phyloP scores from a whole-genome alignment of 2,113 vertebrate species.

The Aleadryas rufinucha region DNA sequence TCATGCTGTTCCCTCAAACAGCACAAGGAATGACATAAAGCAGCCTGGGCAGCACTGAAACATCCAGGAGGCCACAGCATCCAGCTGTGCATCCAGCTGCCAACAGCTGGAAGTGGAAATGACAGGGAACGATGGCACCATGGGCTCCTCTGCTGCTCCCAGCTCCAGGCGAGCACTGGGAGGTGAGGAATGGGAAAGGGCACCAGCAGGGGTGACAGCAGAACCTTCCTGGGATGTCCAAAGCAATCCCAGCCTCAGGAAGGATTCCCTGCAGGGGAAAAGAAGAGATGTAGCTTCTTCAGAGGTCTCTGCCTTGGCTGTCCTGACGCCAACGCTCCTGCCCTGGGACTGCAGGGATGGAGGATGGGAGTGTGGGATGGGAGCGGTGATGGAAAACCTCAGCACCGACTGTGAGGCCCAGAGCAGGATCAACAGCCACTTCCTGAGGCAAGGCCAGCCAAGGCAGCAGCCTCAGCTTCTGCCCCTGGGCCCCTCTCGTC shows the following conservation, averaged over 20 bases:
- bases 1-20: background rate
- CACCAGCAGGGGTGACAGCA: background rate
- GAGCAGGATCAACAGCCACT: background rate
- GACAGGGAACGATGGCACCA: background rate
- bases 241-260: background rate
- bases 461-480: background rate
- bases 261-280: background rate
- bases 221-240: background rate
- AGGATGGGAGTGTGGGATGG: background rate
- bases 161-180: background rate
- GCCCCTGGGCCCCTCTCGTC: background rate
- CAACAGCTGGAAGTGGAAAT: background rate
- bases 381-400: background rate
- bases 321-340: background rate
- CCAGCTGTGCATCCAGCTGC: background rate
- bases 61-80: background rate
- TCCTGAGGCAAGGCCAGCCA: background rate
- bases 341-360: background rate
- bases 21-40: fast-evolving
- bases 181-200: background rate
- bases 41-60: background rate
- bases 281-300: background rate
- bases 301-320: background rate
- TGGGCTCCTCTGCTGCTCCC: background rate
- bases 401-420: fast-evolving